Conservation (phyloP, 1,140 invertebrate genomes). For the Lysiphlebus fabarum region DNA sequence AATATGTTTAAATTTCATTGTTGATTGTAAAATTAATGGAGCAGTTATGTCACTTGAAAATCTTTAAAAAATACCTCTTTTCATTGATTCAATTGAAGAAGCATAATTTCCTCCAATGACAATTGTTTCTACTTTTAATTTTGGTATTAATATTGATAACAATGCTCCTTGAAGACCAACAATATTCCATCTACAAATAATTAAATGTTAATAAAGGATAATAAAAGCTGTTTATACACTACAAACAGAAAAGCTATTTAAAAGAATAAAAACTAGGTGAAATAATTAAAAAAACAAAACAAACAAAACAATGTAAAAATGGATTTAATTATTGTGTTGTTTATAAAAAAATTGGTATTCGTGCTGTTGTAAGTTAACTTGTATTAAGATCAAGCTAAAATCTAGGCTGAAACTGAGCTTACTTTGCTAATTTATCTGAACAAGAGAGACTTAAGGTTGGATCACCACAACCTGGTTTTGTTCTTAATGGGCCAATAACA, state of each 20-base stretch:
- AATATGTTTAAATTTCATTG: conserved; percentile 47
- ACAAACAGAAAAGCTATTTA: too few relatives aligned
- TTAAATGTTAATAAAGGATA: neutral
- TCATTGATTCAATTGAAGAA: conserved; percentile 62
- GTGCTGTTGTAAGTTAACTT: too few relatives aligned
- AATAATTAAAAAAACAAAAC: too few relatives aligned
- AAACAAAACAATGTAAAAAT: too few relatives aligned
- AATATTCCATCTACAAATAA: conserved; percentile 69
- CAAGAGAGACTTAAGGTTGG: conserved; percentile 86
- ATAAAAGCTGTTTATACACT: neutral
- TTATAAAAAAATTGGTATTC: too few relatives aligned
- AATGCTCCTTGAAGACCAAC: conserved; percentile 80
- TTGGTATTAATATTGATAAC: conserved; percentile 67
- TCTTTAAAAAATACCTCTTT: conserved; percentile 62
- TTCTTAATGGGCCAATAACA: conserved; percentile 70
- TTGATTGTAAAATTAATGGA: conserved; percentile 44
- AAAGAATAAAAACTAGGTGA: too few relatives aligned
- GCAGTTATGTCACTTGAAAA: conserved; percentile 42
- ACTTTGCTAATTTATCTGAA: conserved; percentile 83
- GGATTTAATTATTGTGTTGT: too few relatives aligned
- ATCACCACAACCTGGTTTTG: conserved; percentile 89
- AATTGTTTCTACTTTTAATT: conserved; percentile 70
- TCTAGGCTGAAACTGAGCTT: too few relatives aligned
- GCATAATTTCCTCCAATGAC: conserved; percentile 69
- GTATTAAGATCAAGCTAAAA: too few relatives aligned